Conservation (phyloP, 2,888 invertebrate species). For the Tiphia femorata region DNA sequence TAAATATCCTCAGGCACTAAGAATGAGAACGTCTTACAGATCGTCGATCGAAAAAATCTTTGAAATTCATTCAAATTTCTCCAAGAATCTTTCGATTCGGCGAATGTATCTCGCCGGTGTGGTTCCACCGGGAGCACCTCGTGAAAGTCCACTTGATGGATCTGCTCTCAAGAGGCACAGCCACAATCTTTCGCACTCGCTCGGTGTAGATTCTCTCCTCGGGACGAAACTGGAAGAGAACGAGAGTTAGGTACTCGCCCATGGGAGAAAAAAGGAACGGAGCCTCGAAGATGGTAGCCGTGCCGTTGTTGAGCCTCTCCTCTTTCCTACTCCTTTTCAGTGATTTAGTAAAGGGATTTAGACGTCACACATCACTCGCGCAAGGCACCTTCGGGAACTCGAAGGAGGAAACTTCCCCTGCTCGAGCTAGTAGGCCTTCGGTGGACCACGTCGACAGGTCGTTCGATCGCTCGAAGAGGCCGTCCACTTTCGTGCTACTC, state of each 20-base stretch:
- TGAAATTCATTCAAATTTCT: too few species aligned
- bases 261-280: neutral
- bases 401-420: constrained; percentile 19
- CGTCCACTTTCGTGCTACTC: constrained; percentile 25
- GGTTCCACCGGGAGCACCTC: too few species aligned
- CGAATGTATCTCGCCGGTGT: too few species aligned
- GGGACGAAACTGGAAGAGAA: too few species aligned
- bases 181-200: too few species aligned
- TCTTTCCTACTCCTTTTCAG: too few species aligned
- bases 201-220: too few species aligned
- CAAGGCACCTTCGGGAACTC: constrained; percentile 14
- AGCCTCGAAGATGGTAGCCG: constrained; percentile 19
- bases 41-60: too few species aligned
- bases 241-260: neutral
- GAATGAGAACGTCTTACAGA: too few species aligned
- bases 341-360: constrained; percentile 49
- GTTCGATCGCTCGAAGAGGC: constrained; percentile 37
- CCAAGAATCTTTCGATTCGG: too few species aligned
- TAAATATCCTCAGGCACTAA: too few species aligned
- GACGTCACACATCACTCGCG: constrained; percentile 48
- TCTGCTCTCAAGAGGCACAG: constrained; percentile 34
- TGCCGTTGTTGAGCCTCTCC: too few species aligned
- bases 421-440: constrained; percentile 6
- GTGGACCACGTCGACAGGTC: constrained; percentile 36
- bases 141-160: constrained; percentile 32